Evolutionary conservation across 2,797 vertebrate genomes (phyloP), one percentile per base, ranked within the genome.

Genomic region (Schizopygopsis pylzovi): DNA sequence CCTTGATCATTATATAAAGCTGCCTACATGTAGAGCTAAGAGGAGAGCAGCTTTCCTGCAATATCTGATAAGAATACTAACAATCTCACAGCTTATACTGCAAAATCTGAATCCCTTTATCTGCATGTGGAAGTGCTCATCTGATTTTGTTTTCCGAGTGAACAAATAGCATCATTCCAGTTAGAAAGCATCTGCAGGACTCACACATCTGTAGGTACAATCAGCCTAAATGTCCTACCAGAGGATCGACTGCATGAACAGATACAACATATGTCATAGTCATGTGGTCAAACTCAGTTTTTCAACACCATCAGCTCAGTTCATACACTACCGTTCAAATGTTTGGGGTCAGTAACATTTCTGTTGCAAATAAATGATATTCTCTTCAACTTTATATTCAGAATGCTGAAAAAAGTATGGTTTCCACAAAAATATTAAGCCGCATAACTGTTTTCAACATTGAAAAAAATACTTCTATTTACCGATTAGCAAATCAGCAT

Each of bases 1-100:
- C 92, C 91, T 92, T 91, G 86, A 91, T 92, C 87, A 92, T 94
- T 94, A 94, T 88, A 91, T 95, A 95, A 95, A 90, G 83, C 93
- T 92, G 91, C 94, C 94, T 92, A 95, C 94, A 91, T 93, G 83
- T 75, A 79, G 84, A 82, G 54, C 67, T 79, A 72, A 88, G 76
- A 85, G 75, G 20, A 85, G 87, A 79, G 28, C 67, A 39, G 87
- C 37, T 73, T 73, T 85, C 75, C 56, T 54, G 77, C 80, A 47
- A 82, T 82, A 77, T 87, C 79, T 78, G 79, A 87, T 72, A 65
- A 81, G 67, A 82, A 49, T 22, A 33, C 11, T 78, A 63, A 81
- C 41, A n/a, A 61, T 39, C 52, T 83, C 15, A 71, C 45, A 13
- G 72, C 56, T 72, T 47, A 56, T 28, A 86, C 9, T 71, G 80